Evolutionary conservation across 2,113 vertebrate genomes (phyloP), one percentile per base, ranked within the genome.

Genomic region (Chrysochloris asiatica): DNA sequence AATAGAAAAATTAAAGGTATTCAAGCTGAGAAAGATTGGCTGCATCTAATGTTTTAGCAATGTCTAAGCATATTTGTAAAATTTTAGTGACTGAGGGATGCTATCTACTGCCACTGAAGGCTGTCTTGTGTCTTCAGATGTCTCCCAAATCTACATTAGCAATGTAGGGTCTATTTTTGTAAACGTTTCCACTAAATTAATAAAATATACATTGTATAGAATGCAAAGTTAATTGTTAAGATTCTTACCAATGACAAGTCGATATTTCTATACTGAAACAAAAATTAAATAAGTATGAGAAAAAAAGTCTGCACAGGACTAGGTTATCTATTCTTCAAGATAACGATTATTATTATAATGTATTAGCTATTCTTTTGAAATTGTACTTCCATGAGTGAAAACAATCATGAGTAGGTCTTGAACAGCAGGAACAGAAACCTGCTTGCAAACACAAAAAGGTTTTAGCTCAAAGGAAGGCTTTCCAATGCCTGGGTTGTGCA

Each of bases 401-500:
- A 6, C 6, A 0, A 45, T 75, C 83, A 4, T 0, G 6, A 6
- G 1, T 0, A 36, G 21, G 21, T 14, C 56, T 19, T 9, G 30
- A 22, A 4, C 50, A n/a, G n/a, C 0, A 2, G 0, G 24, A n/a
- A n/a, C n/a, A n/a, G n/a, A 26, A 5, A 6, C 41, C 22, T 8
- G 47, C 59, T n/a, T 17, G 0, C 21, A 28, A 30, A 43, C 52
- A 41, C 63, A 16, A 1, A n/a, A 30, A 63, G 76, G 0, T 30
- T 21, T 14, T n/a, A 8, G 38, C 26, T 0, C 11, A 6, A 0
- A 26, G 0, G 63, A 36, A 13, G 63, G 4, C 30, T 79, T 24
- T 21, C 50, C 17, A 21, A 41, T 12, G 12, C 41, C 7, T n/a
- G n/a, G n/a, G n/a, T n/a, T n/a, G n/a, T n/a, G n/a, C 5, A 4